These are phyloP conservation scores for Polymixis lichenea DNA, from an alignment of 2,888 invertebrate genomes.

Conservation along the genomic window DNA sequence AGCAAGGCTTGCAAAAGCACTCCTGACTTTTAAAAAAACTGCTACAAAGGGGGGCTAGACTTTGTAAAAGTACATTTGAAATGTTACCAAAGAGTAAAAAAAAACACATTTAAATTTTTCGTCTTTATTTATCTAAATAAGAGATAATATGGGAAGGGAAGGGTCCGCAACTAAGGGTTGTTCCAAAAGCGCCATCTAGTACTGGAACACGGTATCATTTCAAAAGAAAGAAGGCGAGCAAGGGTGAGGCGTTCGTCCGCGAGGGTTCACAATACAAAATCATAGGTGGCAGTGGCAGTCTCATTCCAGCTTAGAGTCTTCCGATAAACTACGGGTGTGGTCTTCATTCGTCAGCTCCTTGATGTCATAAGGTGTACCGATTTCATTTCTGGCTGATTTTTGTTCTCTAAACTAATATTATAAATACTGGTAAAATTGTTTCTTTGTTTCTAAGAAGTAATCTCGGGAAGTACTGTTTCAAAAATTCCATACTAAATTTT, in stretches of 20 bases:
- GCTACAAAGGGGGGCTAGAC: no score
- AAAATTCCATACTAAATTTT: no score
- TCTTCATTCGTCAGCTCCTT: neutral
- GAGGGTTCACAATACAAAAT: neutral
- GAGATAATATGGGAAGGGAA: no score
- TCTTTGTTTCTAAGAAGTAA: neutral
- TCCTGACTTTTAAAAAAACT: neutral
- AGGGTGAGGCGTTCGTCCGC: no score
- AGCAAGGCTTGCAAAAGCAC: neutral
- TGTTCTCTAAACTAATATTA: neutral
- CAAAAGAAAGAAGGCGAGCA: neutral
- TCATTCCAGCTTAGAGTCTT: neutral
- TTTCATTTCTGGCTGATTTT: neutral
- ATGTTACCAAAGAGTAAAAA: neutral
- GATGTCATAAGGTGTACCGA: neutral
- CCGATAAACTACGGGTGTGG: no score
- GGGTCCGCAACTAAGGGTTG: neutral
- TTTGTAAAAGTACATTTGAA: neutral
- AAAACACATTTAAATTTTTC: no score
- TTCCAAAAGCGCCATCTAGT: conserved; percentile 19
- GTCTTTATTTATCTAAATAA: no score
- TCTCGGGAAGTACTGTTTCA: neutral
- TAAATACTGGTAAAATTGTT: neutral
- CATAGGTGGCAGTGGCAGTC: conserved; percentile 22
- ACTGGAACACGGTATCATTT: neutral